A percentile compares a stretch with the other conserved stretches of the same genome.
Conservation (phyloP, 2,888 invertebrate genomes). For the Eurois occulta region DNA sequence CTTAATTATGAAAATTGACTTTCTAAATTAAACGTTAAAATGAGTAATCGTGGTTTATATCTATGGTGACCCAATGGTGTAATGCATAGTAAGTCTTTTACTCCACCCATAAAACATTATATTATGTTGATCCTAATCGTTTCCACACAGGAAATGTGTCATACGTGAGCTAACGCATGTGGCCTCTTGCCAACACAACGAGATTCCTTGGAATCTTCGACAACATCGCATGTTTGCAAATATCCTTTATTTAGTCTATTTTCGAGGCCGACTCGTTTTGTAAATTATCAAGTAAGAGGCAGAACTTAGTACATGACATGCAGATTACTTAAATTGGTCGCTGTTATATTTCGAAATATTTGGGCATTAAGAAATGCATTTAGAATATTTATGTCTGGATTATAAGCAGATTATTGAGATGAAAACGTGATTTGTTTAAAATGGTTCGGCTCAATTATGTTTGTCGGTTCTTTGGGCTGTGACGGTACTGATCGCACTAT, state of each 20-base stretch:
- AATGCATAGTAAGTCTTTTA: conserved; percentile 13
- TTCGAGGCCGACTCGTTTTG: conserved; percentile 53
- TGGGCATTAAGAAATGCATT: conserved; percentile 38
- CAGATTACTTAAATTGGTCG: conserved; percentile 50
- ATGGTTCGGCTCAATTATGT: conserved; percentile 9
- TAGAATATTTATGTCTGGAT: conserved; percentile 22
- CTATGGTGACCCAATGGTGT: not conserved
- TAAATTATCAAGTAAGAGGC: conserved; percentile 60
- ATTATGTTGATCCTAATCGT: conserved; percentile 35
- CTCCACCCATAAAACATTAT: conserved; percentile 34
- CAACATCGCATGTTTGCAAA: conserved; percentile 31
- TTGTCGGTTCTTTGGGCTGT: not conserved
- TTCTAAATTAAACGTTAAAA: not conserved
- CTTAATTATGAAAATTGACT: not conserved
- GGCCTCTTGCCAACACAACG: conserved; percentile 4
- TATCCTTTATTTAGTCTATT: conserved; percentile 54
- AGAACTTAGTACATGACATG: conserved; percentile 45
- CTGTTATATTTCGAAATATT: conserved; percentile 46
- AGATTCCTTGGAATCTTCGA: not conserved
- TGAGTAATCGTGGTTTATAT: not conserved
- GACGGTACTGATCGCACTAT: not conserved
- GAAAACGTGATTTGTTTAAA: conserved; percentile 28
- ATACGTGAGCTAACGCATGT: not conserved
- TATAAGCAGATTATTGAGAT: conserved; percentile 31
- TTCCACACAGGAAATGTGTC: conserved; percentile 14